Base-by-base conservation (phyloP, 2,888 invertebrate genomes). In the Subacronicta megacephala region DNA sequence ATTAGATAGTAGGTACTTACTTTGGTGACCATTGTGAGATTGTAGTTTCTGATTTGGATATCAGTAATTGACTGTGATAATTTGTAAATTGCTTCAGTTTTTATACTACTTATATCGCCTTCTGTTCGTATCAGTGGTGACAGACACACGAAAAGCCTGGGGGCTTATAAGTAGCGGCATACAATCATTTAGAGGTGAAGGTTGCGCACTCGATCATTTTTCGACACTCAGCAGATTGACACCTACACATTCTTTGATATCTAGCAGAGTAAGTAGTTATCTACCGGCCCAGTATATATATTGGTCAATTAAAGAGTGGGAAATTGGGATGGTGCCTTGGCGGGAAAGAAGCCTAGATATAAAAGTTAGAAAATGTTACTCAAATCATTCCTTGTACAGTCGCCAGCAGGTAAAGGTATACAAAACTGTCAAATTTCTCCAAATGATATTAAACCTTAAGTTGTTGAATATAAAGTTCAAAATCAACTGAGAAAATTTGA, bases 11-110 rank as follows among this genome's bases (percentile, higher is more conserved):
- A 5, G 31, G n/a, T n/a, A 62, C 82, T 80, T 69, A 87, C 91
- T 88, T 91, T 91, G 79, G 90, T 87, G 75, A 85, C 90, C 91
- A 92, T 92, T 71, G 42, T 67, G n/a, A n/a, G n/a, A 29, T 54
- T 40, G 16, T 26, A 90, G 87, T 91, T 82, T 74, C 53, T 85
- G 71, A 72, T 85, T 77, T 77, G 80, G 69, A 77, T 81, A 81
- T 85, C 81, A 70, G 72, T 69, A 63, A 59, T 78, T 70, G 80
- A 91, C 87, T 92, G 85, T 90, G 82, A 72, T 68, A 77, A 71
- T 67, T 46, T 64, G 50, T 68, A 69, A 72, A 61, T 63, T 65
- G 80, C 71, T 66, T 70, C 81, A 84, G 81, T 83, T 88, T 92
- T 83, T 92, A 91, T 92, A 92, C 83, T 69, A 65, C 67, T 58